These are phyloP conservation scores for Antheraea pernyi DNA, from an alignment of 1,140 invertebrate genomes.

Conservation along the genomic window DNA sequence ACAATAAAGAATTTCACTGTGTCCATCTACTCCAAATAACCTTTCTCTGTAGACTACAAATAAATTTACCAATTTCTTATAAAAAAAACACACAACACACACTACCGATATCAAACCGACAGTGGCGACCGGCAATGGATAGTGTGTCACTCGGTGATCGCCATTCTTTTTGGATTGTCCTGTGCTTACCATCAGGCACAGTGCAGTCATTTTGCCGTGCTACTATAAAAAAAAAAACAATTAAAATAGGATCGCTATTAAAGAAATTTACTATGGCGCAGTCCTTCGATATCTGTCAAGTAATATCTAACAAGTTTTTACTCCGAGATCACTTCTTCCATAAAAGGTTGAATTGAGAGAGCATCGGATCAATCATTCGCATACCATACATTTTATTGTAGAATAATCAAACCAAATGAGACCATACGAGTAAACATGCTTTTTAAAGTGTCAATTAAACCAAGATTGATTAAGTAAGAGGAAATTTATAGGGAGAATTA, in stretches of 20 bases:
- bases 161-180: no score
- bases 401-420: neutral
- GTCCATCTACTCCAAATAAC: no score
- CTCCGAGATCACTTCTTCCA: neutral
- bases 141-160: no score
- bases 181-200: no score
- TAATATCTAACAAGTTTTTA: constrained; percentile 4
- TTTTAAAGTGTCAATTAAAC: neutral
- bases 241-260: neutral
- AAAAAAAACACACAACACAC: no score
- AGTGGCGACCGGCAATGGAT: no score
- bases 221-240: no score
- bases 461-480: neutral
- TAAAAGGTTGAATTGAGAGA: neutral
- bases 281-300: neutral
- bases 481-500: neutral
- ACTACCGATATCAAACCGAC: neutral
- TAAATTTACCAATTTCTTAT: no score
- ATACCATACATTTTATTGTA: neutral
- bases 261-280: neutral
- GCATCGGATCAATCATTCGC: neutral
- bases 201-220: no score
- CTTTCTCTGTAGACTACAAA: no score
- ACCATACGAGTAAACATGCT: neutral
- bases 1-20: no score